These are phyloP conservation scores for Actinemys pallida DNA, from an alignment of 2,113 vertebrate species.

Conservation along the genomic window DNA sequence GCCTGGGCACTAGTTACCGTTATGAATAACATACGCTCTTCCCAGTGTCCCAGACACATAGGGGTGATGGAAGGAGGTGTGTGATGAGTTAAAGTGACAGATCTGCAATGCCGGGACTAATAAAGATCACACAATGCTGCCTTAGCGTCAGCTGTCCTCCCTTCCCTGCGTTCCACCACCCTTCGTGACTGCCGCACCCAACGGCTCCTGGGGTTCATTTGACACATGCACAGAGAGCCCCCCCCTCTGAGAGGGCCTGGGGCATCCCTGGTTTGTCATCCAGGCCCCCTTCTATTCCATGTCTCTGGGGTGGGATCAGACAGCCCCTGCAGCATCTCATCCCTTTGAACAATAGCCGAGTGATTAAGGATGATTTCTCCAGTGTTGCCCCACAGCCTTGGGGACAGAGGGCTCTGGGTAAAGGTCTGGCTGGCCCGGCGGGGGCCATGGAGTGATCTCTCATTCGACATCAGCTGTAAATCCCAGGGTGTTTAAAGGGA, in stretches of 20 bases:
- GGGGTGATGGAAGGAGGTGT: background rate
- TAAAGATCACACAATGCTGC: background rate
- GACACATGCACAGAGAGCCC: background rate
- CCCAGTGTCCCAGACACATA: background rate
- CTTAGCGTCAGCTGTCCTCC: background rate
- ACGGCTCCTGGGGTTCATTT: background rate
- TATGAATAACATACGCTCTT: background rate
- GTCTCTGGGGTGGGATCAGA: background rate
- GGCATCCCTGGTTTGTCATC: background rate
- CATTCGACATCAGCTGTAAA: conserved; percentile 49
- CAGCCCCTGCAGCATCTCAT: background rate
- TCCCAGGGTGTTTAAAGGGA: conserved; percentile 46
- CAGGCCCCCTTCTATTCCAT: background rate
- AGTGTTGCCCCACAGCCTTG: background rate
- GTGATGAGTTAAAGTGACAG: background rate
- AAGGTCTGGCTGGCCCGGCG: background rate
- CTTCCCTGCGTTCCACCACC: background rate
- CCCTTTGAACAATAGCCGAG: background rate
- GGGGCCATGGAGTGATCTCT: background rate
- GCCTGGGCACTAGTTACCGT: background rate
- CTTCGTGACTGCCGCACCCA: background rate
- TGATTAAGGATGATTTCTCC: background rate
- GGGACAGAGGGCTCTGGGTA: background rate
- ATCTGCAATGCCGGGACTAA: background rate
- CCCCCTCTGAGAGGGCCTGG: background rate